A percentile compares a stretch with the other conserved stretches of the same genome.
Evolutionary conservation across 1,140 invertebrate species (phyloP).

Genomic region (Drosophila punjabiensis): DNA sequence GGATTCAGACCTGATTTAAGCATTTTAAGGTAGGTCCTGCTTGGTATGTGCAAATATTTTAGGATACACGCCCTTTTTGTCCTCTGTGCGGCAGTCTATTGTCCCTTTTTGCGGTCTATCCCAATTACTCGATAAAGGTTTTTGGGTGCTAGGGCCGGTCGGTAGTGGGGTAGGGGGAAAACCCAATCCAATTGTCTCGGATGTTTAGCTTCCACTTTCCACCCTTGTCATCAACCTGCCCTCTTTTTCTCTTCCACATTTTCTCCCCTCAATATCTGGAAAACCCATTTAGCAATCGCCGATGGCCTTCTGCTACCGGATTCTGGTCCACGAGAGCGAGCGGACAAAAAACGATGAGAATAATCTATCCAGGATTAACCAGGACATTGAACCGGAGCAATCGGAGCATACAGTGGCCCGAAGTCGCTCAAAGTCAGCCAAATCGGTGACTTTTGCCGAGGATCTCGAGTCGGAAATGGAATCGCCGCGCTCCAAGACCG

Average conservation of each 20-base stretch:
- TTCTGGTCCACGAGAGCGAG: constrained; percentile 67
- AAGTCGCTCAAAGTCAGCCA: constrained; percentile 37
- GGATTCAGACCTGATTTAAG: constrained; percentile 2
- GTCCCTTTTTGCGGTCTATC: constrained; percentile 50
- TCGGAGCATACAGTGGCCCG: not conserved
- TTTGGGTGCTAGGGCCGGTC: not conserved
- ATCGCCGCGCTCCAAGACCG: constrained; percentile 36
- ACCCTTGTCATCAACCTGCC: constrained; percentile 42
- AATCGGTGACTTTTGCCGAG: constrained; percentile 70
- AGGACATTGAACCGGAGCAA: constrained; percentile 58
- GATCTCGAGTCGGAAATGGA: constrained; percentile 50
- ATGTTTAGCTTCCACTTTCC: constrained; percentile 46
- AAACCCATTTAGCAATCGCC: constrained; percentile 66
- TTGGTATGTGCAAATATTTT: constrained; percentile 14
- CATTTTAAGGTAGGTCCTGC: constrained; percentile 1
- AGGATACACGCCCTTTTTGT: constrained; percentile 22
- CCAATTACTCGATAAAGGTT: constrained; percentile 44
- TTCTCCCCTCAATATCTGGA: constrained; percentile 1
- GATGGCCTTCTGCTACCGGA: constrained; percentile 78
- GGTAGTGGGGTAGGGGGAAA: not conserved
- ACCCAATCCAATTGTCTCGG: constrained; percentile 59
- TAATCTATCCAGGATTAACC: constrained; percentile 69
- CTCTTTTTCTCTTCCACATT: constrained; percentile 16
- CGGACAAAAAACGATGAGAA: constrained; percentile 63
- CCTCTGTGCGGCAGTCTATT: constrained; percentile 13